Base-by-base conservation (phyloP, 2,797 vertebrate genomes). In the Diplodus puntazzo region DNA sequence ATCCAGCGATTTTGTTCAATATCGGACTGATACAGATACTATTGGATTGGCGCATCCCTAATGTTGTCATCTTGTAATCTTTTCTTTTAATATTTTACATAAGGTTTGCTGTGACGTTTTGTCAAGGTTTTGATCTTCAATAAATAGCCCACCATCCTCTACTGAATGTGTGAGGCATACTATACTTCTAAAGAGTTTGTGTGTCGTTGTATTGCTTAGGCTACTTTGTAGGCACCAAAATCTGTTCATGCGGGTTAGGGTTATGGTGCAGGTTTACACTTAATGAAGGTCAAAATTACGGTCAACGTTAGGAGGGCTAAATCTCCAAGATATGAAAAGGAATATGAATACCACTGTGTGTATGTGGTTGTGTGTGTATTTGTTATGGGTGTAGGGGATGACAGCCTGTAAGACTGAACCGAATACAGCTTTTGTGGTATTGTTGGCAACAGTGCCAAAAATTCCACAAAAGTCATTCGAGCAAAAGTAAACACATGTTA, bases 351-450 rank as follows among this genome's bases (percentile, higher is more conserved):
- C 3, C 6, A n/a, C 20, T 61, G 62, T 39, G 10, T 21, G 42
- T 11, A 42, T 30, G 27, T 30, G 27, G 3, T 4, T 30, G 27
- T 30, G 55, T 59, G 30, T 18, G 43, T 27, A 66, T 54, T 27
- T 39, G 8, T 5, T 49, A 55, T 46, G 60, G 54, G 77, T 57
- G 70, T 69, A 45, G 20, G 59, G 23, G 13, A 49, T 18, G 16
- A 21, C 79, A 87, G 82, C 89, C 83, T 78, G 87, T 88, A 34
- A 74, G 72, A 79, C 30, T 63, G 67, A 18, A 2, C 57, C n/a
- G 12, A 70, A 52, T 25, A 25, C 52, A 27, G 7, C 30, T 34
- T 34, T 70, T 69, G 43, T 30, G 61, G 10, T 20, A 43, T 16
- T 4, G 4, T 34, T 9, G 34, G 34, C 34, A 34, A 34, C 34